These are phyloP conservation scores for Malachius bipustulatus DNA, from an alignment of 2,888 invertebrate species.

Conservation along the genomic window DNA sequence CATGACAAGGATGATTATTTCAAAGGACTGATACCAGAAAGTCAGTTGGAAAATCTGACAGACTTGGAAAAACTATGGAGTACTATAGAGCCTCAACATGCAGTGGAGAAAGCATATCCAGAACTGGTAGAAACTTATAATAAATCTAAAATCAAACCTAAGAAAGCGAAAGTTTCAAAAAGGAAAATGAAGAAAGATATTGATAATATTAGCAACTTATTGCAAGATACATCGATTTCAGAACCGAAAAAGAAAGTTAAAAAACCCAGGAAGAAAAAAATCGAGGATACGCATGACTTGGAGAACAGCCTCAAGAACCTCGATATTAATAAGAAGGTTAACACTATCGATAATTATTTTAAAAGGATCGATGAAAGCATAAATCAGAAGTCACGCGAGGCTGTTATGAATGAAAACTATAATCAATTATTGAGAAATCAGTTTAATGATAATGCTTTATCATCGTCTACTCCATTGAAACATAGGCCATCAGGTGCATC, in stretches of 20 bases:
- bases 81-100: conserved; percentile 56
- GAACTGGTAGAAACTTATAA: conserved; percentile 46
- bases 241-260: conserved; percentile 26
- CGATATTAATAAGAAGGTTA: conserved; percentile 16
- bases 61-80: conserved; percentile 43
- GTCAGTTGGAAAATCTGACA: conserved; percentile 41
- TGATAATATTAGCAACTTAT: conserved; percentile 19
- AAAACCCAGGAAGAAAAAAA: conserved; percentile 23
- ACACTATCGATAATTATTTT: conserved; percentile 28
- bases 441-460: conserved; percentile 5
- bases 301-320: conserved; percentile 16
- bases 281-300: conserved; percentile 17
- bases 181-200: conserved; percentile 17
- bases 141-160: conserved; percentile 41
- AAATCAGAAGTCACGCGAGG: too few species aligned
- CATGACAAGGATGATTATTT: conserved; percentile 45
- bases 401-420: conserved; percentile 29
- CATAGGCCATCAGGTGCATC: neutral
- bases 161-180: conserved; percentile 23
- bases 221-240: conserved; percentile 25
- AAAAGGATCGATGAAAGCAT: conserved; percentile 20
- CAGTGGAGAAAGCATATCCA: conserved; percentile 51
- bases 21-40: conserved; percentile 47
- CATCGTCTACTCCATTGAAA: conserved; percentile 22
- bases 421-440: conserved; percentile 13